Base-by-base conservation (phyloP, 2,888 invertebrate species). In the Molanna angustata region DNA sequence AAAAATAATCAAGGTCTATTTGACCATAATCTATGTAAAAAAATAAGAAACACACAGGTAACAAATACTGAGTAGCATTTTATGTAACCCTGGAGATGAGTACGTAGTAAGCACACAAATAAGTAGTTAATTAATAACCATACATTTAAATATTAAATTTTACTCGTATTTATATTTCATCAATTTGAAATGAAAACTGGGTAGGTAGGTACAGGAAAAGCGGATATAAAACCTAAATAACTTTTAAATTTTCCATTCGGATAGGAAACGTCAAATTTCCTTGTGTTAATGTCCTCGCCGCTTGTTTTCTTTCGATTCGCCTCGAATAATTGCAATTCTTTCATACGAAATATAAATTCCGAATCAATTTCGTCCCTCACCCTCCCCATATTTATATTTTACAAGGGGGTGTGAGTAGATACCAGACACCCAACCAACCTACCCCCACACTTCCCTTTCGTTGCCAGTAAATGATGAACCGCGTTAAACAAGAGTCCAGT, bases 271-370 rank as follows among this genome's bases (percentile, higher is more conserved):
- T n/a, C n/a, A n/a, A 43, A 49, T 49, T 42, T 49, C 32, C 43
- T 43, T 42, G 49, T 43, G 32, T 19, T 41, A 49, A 20, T 44
- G 31, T 35, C 35, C 21, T 14, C 4, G 11, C 37, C 50, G 50
- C 50, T 56, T 58, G 56, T 58, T 58, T 58, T 58, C 58, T 56
- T 58, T 58, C 58, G 54, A 58, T 58, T 56, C 56, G 56, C 42
- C 54, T 52, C 41, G 54, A 58, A 58, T 58, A 58, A 58, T 58
- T 58, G 54, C 52, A 54, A 52, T 58, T 58, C 58, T 56, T 58
- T 58, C 54, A 51, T 54, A 53, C 39, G 41, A 51, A 45, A 44
- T 50, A 47, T 13, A 31, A 55, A 55, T 14, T 48, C 37, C 22
- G 7, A 33, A 54, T 47, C 46, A 49, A 50, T 35, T 19, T n/a